Base-by-base conservation (phyloP, 2,888 invertebrate species). In the Folsomia manolachei region DNA sequence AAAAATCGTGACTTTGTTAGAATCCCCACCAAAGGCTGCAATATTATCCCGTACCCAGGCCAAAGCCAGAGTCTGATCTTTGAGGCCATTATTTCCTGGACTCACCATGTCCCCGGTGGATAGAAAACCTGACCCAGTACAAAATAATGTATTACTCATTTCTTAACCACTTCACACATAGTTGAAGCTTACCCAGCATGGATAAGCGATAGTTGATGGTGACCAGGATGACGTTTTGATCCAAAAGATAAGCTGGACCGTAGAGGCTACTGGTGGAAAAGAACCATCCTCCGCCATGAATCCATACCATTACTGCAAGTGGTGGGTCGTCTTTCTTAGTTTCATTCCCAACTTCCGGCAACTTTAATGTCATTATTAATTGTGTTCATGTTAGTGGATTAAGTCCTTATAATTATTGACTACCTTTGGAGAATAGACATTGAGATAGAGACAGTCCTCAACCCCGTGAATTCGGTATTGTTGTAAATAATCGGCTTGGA, bases 371-470 rank as follows among this genome's bases (percentile, higher is more conserved):
- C 39, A 39, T 39, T 39, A 14, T 39, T 39, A 39, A 9, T 39
- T 39, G 7, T 39, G 39, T 14, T 39, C 7, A 39, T 4, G 21
- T 23, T 60, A 39, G 39, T 39, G 14, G 14, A 9, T 39, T 39
- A 39, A 14, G 39, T 39, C 4, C 4, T 39, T 39, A 39, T 21
- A 60, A 60, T 60, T 60, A 21, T 18, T 27, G 2, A 26, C 14
- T 7, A 64, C 64, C 64, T 64, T 4, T 24, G 64, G 25, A 26
- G 26, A 69, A 27, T 78, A 80, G 1, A 80, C 79, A 53, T 77
- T 77, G 7, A 80, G 24, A 25, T 77, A 77, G 2, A 80, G 63
- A 62, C 80, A 80, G 60, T 80, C 78, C 56, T 80, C 80, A 52
- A 68, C 52, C 2, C 80, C 79, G 19, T 70, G 60, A 24, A 77